Evolutionary conservation across 2,113 vertebrate species (phyloP), one percentile per base, ranked within the genome.

Genomic region (Delphinapterus leucas): DNA sequence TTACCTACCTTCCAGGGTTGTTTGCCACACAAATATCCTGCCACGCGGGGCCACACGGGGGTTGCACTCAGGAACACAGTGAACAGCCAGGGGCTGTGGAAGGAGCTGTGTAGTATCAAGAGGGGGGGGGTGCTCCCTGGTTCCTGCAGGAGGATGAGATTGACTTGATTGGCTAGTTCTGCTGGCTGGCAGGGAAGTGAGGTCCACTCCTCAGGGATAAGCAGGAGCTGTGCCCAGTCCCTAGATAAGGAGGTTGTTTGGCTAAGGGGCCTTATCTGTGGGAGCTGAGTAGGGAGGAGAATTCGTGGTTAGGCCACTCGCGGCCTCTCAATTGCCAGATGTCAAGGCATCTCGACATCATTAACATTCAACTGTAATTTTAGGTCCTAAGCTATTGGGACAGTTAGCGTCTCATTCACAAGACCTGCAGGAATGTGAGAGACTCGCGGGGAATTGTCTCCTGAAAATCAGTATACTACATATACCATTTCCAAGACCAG

Each of bases 321-420:
- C 38, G 20, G 41, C 17, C 41, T 49, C 90, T 63, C 5, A 1
- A 0, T 26, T 26, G 25, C 6, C n/a, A 5, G 38, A 38, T 9
- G 7, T 33, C 79, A 53, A 5, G 11, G n/a, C 5, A 31, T 36
- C n/a, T 8, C 2, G 44, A 47, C 44, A 47, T 47, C 44, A 47
- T 15, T 18, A 6, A 8, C 9, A 4, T 4, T 3, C 6, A 41
- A 7, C 14, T n/a, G 21, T 60, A 23, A 31, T 7, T 63, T 70
- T 6, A 49, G 77, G 44, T 47, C 10, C 71, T 13, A 1, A 0
- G 0, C 23, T 17, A 3, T 3, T 4, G 2, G 13, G 73, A 8
- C 3, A 44, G 70, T 28, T 12, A 36, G 1, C 4, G 31, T 15
- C n/a, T 83, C 31, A 2, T 6, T 90, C 44, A 17, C 33, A n/a